Conservation (phyloP, 2,797 vertebrate species). For the Moxostoma hubbsi region DNA sequence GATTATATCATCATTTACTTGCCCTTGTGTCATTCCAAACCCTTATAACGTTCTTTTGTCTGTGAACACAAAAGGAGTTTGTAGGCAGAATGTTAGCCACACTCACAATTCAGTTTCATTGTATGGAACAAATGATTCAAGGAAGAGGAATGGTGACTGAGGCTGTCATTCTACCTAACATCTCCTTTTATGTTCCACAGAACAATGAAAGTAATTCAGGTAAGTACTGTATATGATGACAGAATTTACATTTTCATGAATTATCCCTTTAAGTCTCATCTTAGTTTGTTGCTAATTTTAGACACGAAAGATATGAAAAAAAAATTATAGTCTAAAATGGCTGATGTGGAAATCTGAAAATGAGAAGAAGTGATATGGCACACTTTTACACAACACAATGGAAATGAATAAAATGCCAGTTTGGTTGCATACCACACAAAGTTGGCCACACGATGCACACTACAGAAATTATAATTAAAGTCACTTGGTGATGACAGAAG, state of each 20-base stretch:
- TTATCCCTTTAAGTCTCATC: not conserved
- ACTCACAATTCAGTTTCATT: too few relatives aligned
- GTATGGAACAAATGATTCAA: too few relatives aligned
- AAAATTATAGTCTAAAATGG: not conserved
- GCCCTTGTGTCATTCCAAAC: too few relatives aligned
- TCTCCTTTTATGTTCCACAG: too few relatives aligned
- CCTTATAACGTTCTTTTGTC: too few relatives aligned
- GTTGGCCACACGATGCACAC: slow-evolving; percentile 50
- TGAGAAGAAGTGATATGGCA: slow-evolving; percentile 44
- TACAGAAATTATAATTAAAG: slow-evolving; percentile 56
- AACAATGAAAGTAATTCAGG: too few relatives aligned
- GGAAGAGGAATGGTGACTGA: too few relatives aligned
- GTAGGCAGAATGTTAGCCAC: too few relatives aligned
- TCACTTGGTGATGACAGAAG: slow-evolving; percentile 47
- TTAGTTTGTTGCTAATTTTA: not conserved
- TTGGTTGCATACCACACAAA: slow-evolving; percentile 60
- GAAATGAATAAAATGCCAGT: slow-evolving; percentile 61
- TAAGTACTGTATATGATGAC: too few relatives aligned
- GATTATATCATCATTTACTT: not conserved
- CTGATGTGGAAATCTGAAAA: slow-evolving; percentile 4
- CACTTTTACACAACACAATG: slow-evolving; percentile 66
- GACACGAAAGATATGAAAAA: not conserved
- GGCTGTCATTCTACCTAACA: too few relatives aligned
- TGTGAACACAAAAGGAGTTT: too few relatives aligned
- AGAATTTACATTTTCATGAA: too few relatives aligned